Conservation (phyloP, 2,113 vertebrate species). For the Rhabdomys dilectus region DNA sequence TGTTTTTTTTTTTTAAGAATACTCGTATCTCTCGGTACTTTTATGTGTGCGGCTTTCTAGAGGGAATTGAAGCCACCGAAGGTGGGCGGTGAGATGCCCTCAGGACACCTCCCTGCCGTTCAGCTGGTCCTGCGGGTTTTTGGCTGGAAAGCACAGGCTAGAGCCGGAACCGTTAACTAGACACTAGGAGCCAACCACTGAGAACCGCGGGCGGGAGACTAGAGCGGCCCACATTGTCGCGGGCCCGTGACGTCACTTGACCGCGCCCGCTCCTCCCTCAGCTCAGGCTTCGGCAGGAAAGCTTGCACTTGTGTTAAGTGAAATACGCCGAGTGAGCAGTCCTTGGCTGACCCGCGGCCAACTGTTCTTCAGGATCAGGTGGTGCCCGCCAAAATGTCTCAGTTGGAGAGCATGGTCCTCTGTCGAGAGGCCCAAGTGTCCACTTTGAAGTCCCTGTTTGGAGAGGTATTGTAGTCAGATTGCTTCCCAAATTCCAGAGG, state of each 20-base stretch:
- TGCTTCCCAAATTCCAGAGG: not conserved
- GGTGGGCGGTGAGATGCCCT: not conserved
- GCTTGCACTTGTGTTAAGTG: fast-evolving
- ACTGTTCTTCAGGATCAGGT: fast-evolving
- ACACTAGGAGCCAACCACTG: fast-evolving
- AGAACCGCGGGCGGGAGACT: fast-evolving
- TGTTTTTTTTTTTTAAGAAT: not conserved
- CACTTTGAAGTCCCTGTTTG: slow-evolving; percentile 91
- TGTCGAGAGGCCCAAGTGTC: slow-evolving; percentile 93
- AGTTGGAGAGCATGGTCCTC: slow-evolving; percentile 87
- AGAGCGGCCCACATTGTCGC: not conserved
- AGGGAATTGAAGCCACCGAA: not conserved
- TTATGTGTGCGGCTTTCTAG: not conserved
- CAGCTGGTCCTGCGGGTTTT: fast-evolving
- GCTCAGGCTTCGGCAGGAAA: slow-evolving; percentile 24
- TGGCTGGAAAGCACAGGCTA: fast-evolving
- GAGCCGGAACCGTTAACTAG: fast-evolving
- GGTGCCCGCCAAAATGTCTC: slow-evolving; percentile 78
- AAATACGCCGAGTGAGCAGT: fast-evolving
- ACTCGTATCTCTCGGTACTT: not conserved
- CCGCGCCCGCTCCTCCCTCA: not conserved
- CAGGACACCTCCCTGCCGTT: fast-evolving
- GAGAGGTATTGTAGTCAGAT: slow-evolving; percentile 89
- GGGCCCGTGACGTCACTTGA: slow-evolving; percentile 47
- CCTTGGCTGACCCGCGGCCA: fast-evolving